Evolutionary conservation across 2,113 vertebrate species (phyloP).

Genomic region (Platycercus adscitus): DNA sequence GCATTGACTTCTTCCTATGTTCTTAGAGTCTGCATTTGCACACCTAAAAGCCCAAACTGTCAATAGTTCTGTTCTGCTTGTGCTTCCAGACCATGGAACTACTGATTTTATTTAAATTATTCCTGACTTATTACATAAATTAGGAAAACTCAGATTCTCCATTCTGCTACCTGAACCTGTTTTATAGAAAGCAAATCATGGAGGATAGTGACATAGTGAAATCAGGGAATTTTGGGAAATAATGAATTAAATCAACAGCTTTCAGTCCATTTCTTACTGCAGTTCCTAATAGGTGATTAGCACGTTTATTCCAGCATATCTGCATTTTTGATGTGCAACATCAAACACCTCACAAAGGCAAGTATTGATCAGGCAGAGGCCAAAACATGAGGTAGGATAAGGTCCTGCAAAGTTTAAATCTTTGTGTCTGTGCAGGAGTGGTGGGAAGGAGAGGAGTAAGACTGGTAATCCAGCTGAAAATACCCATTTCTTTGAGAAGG

Average conservation of each 20-base stretch:
- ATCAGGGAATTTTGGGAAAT: background rate
- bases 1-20: background rate
- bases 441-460: background rate
- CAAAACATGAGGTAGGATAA: background rate
- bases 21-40: background rate
- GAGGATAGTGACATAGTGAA: background rate
- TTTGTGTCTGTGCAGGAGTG: background rate
- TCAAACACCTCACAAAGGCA: conserved; percentile 15
- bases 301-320: background rate
- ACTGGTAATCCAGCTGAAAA: background rate
- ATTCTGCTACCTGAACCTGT: background rate
- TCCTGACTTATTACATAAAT: background rate
- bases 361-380: background rate
- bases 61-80: background rate
- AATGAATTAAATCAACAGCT: background rate
- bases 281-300: background rate
- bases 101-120: background rate
- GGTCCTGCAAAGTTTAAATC: background rate
- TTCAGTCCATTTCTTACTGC: background rate
- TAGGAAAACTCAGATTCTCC: background rate
- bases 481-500: background rate
- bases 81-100: background rate
- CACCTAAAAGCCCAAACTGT: background rate
- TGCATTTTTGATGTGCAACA: background rate
- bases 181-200: background rate